Conservation (phyloP, 2,888 invertebrate species). For the Drosophila macrospina region DNA sequence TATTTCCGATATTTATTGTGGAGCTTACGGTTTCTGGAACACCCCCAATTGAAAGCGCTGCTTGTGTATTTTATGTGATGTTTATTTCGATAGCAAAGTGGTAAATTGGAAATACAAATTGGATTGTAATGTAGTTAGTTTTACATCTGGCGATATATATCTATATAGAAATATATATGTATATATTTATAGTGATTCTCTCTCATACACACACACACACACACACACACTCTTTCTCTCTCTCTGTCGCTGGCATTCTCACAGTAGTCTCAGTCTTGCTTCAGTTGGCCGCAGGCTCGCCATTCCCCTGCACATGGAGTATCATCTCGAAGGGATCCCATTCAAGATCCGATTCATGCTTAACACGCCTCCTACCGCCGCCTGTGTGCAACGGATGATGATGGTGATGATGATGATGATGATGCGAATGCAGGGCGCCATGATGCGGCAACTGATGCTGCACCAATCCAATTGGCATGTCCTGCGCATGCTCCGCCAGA, state of each 20-base stretch:
- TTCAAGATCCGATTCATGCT: conserved; percentile 81
- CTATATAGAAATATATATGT: conserved; percentile 3
- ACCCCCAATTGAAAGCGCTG: background rate
- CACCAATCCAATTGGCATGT: conserved; percentile 73
- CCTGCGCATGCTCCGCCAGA: conserved; percentile 72
- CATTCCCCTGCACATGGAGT: conserved; percentile 81
- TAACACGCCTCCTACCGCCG: conserved; percentile 69
- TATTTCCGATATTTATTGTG: background rate
- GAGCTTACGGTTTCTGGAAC: conserved; percentile 13
- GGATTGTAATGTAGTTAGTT: conserved; percentile 54
- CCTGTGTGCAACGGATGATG: conserved; percentile 29
- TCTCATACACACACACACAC: too few relatives aligned
- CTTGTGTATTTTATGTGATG: conserved; percentile 38
- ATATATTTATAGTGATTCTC: conserved; percentile 29
- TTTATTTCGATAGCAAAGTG: conserved; percentile 61
- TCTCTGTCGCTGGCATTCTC: conserved; percentile 1
- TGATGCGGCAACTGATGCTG: conserved; percentile 69
- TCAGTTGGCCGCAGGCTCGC: conserved; percentile 80
- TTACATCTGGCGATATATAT: conserved; percentile 67
- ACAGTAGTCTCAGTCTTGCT: conserved; percentile 60
- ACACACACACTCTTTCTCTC: too few relatives aligned
- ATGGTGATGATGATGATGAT: conserved; percentile 20
- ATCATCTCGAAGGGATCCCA: conserved; percentile 84
- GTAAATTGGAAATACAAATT: conserved; percentile 66
- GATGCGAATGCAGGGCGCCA: conserved; percentile 57